Evolutionary conservation across 2,113 vertebrate species (phyloP).

Genomic region (Naja naja): DNA sequence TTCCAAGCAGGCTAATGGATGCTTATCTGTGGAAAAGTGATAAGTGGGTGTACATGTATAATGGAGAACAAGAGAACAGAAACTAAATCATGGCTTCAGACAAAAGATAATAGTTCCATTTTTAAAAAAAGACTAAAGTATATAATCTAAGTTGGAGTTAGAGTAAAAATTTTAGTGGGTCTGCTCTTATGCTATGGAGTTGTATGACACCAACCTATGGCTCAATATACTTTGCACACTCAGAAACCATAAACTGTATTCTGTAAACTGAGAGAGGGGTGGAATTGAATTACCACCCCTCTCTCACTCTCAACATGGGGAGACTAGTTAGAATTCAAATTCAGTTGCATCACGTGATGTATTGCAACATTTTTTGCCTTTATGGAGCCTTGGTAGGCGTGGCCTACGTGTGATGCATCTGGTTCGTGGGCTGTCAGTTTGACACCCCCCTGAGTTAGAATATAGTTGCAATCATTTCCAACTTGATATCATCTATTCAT

Average conservation of each 20-base stretch:
- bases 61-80: neutral
- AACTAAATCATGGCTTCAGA: neutral
- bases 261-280: too few relatives aligned
- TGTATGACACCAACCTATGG: neutral
- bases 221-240: neutral
- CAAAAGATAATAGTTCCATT: neutral
- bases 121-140: neutral
- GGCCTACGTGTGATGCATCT: too few relatives aligned
- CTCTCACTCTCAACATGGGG: neutral
- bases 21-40: neutral
- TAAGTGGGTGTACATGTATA: neutral
- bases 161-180: neutral
- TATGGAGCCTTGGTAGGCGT: rapidly evolving
- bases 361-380: too few relatives aligned
- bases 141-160: neutral
- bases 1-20: neutral
- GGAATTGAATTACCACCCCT: neutral
- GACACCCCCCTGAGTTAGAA: neutral
- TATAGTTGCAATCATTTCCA: neutral
- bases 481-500: neutral
- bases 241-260: neutral
- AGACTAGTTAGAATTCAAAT: neutral
- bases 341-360: too few relatives aligned
- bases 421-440: too few relatives aligned
- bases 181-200: neutral